Evolutionary conservation across 2,888 invertebrate species (phyloP), one percentile per base, ranked within the genome.

Genomic region (Aproaerema taeniolella): DNA sequence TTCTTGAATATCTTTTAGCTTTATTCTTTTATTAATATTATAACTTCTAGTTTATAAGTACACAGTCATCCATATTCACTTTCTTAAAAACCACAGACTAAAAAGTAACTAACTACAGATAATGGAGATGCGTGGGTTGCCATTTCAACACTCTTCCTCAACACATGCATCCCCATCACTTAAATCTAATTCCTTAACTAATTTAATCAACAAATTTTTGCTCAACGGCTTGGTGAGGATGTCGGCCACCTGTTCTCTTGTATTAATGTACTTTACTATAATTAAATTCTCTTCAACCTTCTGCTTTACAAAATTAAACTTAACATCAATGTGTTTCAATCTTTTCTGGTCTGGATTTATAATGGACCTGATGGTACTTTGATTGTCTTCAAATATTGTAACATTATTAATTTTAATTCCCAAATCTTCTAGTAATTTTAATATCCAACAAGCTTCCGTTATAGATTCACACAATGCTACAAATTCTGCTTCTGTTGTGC

Each of bases 321-420:
- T 41, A 8, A 41, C 11, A 32, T 41, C 41, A 8, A 41, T 14
- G 17, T 42, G 55, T 47, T 66, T 58, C 39, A 59, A 50, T 47
- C 57, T 32, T 45, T 64, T 58, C 25, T 53, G 50, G 38, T 24
- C 41, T 6, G 51, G 49, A 35, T 52, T 53, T 42, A 58, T 65
- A 10, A 56, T 61, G 26, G 59, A 60, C 43, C 46, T 54, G 10
- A 65, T 65, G 39, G 59, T 63, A 9, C 61, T 55, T 38, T 54
- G 59, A 47, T 66, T 67, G 46, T 68, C 64, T 47, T 67, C 61
- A 26, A 26, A 26, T 26, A 26, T 26, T 9, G n/a, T n/a, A 25
- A 41, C 34, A 31, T 8, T 25, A 13, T 30, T 12, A 8, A 37
- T 15, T 17, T 34, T 24, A 17, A 39, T 25, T 17, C 12, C n/a